Conservation (phyloP, 2,888 invertebrate species). For the Perizoma affinitatum region DNA sequence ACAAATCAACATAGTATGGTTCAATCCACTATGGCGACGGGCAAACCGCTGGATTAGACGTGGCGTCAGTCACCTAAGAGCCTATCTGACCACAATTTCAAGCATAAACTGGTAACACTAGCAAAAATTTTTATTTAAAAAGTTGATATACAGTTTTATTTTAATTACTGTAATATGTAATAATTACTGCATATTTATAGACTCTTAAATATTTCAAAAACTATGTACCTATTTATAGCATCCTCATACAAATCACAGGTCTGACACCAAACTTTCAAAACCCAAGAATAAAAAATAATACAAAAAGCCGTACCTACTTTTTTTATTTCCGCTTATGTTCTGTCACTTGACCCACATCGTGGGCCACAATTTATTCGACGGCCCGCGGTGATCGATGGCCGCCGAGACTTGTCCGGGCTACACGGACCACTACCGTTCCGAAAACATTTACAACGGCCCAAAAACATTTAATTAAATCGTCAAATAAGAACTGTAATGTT, state of each 20-base stretch:
- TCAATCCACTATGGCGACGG: conserved; percentile 21
- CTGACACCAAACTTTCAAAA: conserved; percentile 11
- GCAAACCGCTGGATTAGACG: not conserved
- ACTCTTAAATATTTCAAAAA: not conserved
- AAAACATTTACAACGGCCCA: conserved; percentile 59
- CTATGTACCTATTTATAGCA: too few species aligned
- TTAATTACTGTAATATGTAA: too few species aligned
- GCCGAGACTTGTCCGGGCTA: conserved; percentile 60
- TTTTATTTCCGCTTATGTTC: conserved; percentile 35
- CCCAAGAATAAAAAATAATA: conserved; percentile 16
- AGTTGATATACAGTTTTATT: too few species aligned
- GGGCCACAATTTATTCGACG: conserved; percentile 73
- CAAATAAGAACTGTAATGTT: conserved; percentile 23
- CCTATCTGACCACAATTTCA: not conserved
- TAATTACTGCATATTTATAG: too few species aligned
- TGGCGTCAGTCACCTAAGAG: conserved; percentile 1
- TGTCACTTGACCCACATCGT: conserved; percentile 40
- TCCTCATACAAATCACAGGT: conserved; percentile 8
- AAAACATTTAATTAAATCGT: conserved; percentile 58
- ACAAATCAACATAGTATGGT: conserved; percentile 49
- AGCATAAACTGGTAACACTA: not conserved
- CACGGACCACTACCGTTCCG: conserved; percentile 69
- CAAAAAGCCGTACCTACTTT: conserved; percentile 3
- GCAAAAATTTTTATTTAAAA: too few species aligned
- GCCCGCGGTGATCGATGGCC: conserved; percentile 77